Evolutionary conservation across 2,113 vertebrate species (phyloP), one percentile per base, ranked within the genome.

Genomic region (Illadopsis cleaveri): DNA sequence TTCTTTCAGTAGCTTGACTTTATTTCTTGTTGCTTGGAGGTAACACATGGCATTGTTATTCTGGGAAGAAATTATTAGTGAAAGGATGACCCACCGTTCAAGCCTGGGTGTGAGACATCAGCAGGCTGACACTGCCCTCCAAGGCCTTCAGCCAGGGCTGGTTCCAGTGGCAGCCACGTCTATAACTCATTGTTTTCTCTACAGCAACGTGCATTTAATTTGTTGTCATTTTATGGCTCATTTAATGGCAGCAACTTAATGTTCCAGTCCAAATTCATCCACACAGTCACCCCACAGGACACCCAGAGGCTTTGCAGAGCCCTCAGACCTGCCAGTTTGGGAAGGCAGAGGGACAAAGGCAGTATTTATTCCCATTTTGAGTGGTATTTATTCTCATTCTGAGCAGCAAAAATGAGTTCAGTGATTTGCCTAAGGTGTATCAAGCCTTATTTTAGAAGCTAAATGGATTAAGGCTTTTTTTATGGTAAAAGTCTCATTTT

Each of bases 151-250:
- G 77, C 77, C 77, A 42, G 51, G 45, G 45, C 33, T 20, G 7
- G 3, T 5, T 15, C 82, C 51, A 47, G 51, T 1, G 54, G 13
- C 51, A 72, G 51, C 64, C 44, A 25, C 53, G 1, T 15, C 28
- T 3, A 11, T 9, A 62, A 79, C 47, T 56, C 50, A 21, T 19
- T 37, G 62, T 51, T 51, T 69, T 45, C 56, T 40, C 60, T 24
- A 1, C 68, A 45, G 73, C 37, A 50, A 24, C 2, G 0, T 9
- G 28, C 4, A 1, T 53, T 69, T 45, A 19, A 75, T 64, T 28
- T 1, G 1, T 57, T 28, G 15, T 33, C 19, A 9, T 30, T 57
- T 54, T 25, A 30, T 31, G 0, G 1, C 57, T 28, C 1, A 2
- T 69, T 80, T 30, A 27, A 28, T 21, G 37, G 73, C 62, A 45